phyloP scores from a whole-genome alignment of 2,113 vertebrate species.

The Willisornis vidua region DNA sequence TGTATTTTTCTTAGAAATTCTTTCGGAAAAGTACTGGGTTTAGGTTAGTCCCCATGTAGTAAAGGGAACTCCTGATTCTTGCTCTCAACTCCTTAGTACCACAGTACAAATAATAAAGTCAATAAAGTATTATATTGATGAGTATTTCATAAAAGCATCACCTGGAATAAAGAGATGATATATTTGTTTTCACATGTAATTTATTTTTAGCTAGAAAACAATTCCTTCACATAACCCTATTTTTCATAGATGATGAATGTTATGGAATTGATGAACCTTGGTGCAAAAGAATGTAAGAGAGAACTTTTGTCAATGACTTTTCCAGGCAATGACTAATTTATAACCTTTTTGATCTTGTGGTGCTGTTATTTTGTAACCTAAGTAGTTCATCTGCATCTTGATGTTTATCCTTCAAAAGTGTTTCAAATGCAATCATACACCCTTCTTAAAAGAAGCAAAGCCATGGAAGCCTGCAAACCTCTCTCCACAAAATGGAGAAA shows the following conservation, averaged over 20 bases:
- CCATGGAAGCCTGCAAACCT: neutral
- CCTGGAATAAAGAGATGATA: neutral
- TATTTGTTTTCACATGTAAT: neutral
- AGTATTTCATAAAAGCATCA: neutral
- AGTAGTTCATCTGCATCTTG: neutral
- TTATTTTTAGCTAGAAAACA: neutral
- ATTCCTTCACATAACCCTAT: neutral
- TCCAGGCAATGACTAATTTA: neutral
- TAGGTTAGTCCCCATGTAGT: neutral
- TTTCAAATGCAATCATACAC: neutral
- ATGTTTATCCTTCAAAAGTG: neutral
- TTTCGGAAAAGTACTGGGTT: neutral
- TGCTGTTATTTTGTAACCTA: neutral
- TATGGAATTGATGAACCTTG: neutral
- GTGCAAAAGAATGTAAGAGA: neutral
- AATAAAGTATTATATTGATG: neutral
- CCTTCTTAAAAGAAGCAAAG: neutral
- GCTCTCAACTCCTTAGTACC: neutral
- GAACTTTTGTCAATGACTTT: neutral
- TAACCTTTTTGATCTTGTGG: neutral
- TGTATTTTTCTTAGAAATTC: neutral
- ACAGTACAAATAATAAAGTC: neutral
- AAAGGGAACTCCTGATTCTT: neutral
- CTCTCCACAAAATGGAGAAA: neutral
- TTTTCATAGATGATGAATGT: neutral